Percentiles rank a stretch among this genome's conserved stretches.
Evolutionary conservation across 2,888 invertebrate genomes (phyloP).

Genomic region (Nomada goodeniana): DNA sequence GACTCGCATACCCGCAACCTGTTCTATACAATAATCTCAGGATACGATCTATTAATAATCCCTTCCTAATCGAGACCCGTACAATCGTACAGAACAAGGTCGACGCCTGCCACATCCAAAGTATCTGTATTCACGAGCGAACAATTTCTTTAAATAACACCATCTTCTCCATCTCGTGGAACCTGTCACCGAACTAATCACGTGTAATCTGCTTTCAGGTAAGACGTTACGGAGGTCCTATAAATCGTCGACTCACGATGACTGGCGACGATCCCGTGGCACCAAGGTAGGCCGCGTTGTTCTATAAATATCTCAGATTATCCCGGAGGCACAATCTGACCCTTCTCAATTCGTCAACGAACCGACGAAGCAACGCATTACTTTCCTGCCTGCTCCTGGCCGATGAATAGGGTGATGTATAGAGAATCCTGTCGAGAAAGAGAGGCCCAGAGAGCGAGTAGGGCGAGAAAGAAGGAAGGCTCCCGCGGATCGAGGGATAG

Average conservation of each 20-base stretch:
- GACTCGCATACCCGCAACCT: no score
- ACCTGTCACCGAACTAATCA: constrained; percentile 27
- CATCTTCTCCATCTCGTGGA: neutral
- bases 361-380: constrained; percentile 67
- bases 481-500: constrained; percentile 14
- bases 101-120: neutral
- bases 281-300: constrained; percentile 65
- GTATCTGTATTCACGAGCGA: neutral
- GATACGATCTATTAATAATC: no score
- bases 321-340: constrained; percentile 45
- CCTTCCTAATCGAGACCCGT: no score
- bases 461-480: constrained; percentile 8
- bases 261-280: constrained; percentile 11
- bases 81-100: no score
- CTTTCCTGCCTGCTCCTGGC: constrained; percentile 58
- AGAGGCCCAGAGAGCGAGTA: neutral
- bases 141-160: neutral
- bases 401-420: constrained; percentile 67
- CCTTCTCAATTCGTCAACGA: constrained; percentile 61
- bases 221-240: constrained; percentile 44
- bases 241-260: constrained; percentile 19
- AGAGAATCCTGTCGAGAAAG: constrained; percentile 50
- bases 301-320: constrained; percentile 65
- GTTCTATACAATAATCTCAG: no score
- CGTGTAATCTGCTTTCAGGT: constrained; percentile 62